phyloP scores from a whole-genome alignment of 2,797 vertebrate species.

The Xenentodon cancila region DNA sequence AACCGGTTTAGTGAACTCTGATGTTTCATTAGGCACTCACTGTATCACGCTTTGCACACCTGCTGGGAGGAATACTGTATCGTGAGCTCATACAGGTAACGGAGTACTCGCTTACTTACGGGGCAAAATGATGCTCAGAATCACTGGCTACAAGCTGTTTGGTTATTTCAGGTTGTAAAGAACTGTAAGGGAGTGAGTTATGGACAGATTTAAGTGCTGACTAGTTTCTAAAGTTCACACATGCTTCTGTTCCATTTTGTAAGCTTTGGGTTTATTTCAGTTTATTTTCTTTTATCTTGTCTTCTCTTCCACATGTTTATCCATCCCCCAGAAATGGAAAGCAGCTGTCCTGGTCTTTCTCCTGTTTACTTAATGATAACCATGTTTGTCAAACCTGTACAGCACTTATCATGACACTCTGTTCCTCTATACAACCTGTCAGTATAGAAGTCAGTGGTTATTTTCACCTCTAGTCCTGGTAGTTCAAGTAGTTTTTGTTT shows the following conservation, averaged over 20 bases:
- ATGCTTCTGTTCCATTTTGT: background rate
- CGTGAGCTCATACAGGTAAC: too few species aligned
- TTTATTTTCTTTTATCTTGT: background rate
- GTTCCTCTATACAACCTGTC: conserved; percentile 1
- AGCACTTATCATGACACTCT: conserved; percentile 9
- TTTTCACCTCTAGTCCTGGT: background rate
- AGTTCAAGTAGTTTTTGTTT: background rate
- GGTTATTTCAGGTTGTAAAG: background rate
- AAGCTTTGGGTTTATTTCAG: background rate
- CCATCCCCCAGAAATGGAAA: conserved; percentile 32
- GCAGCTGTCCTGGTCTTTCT: conserved; percentile 46
- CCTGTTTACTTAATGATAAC: conserved; percentile 64
- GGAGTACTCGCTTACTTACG: too few species aligned
- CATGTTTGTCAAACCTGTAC: conserved; percentile 48
- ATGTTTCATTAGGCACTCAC: too few species aligned
- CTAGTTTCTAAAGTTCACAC: background rate
- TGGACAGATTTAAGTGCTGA: background rate
- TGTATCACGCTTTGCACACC: too few species aligned
- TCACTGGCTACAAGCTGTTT: background rate
- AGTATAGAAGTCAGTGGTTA: background rate
- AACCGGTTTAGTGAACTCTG: too few species aligned
- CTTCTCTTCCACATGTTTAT: conserved; percentile 19
- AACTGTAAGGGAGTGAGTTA: background rate
- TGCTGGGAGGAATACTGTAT: too few species aligned
- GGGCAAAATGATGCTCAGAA: too few species aligned